These are phyloP conservation scores for Tetragonula clypearis DNA, from an alignment of 1,140 invertebrate species.

Conservation along the genomic window DNA sequence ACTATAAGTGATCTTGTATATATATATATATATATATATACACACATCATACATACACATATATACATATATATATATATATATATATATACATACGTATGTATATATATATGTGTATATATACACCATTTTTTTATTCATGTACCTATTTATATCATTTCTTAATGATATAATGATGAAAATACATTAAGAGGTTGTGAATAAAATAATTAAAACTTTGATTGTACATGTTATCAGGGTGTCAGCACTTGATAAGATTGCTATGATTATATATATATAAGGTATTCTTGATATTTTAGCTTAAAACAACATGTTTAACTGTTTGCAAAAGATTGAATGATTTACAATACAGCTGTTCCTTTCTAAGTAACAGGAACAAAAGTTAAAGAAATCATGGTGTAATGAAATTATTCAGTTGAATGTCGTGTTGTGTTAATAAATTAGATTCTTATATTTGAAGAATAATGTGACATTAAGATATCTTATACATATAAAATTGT, in stretches of 20 bases:
- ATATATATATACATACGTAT: no score
- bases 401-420: background rate
- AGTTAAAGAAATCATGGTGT: background rate
- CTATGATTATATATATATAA: constrained; percentile 25
- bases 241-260: constrained; percentile 58
- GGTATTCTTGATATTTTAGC: constrained; percentile 8
- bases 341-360: background rate
- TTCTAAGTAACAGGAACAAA: background rate
- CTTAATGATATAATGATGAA: no score
- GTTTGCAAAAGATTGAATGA: background rate
- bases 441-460: background rate
- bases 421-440: background rate
- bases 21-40: background rate
- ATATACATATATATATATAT: background rate
- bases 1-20: constrained; percentile 35
- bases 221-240: constrained; percentile 50
- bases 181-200: background rate
- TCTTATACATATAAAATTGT: background rate
- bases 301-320: background rate
- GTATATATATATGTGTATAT: background rate
- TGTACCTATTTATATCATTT: background rate
- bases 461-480: constrained; percentile 4
- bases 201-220: constrained; percentile 18
- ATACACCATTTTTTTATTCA: constrained; percentile 2
- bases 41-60: no score